Evolutionary conservation across 2,797 vertebrate species (phyloP), one percentile per base, ranked within the genome.

Genomic region (Liasis olivaceus): DNA sequence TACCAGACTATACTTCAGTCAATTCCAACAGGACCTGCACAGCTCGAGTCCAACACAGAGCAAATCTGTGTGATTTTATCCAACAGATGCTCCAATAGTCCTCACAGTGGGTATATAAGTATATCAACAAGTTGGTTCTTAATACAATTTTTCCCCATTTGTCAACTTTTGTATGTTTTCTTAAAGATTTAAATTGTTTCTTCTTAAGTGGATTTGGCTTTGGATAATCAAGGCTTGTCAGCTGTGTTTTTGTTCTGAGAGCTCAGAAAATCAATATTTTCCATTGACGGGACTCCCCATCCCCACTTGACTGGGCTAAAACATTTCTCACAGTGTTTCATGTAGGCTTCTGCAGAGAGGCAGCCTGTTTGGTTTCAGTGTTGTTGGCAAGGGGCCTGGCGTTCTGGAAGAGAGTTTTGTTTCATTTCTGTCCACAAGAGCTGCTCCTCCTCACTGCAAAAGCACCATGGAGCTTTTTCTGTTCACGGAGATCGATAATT

Each of bases 321-420:
- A 54, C 24, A 26, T 60, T 81, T 85, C 66, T 91, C 51, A 24
- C 47, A 56, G 24, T 31, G 66, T 84, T 87, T 13, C n/a, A 12
- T 81, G 72, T 59, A 60, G 91, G 77, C 31, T 89, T 92, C 77
- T 51, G 64, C 28, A 56, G 85, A 88, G 85, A 81, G n/a, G 31
- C 69, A 88, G 59, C 69, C 60, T 91, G 31, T 88, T 93, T 60
- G 69, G 66, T 88, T 90, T 90, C 85, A 88, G n/a, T 88, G 85
- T 47, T 81, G 66, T 14, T 91, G 92, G 60, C 85, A 84, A 64
- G 72, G 42, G 85, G 89, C 86, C 89, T 63, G 17, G 24, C n/a
- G 31, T 42, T 69, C 51, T 91, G 89, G 88, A 87, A 28, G 64
- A 15, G 42, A 11, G 58, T 92, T 64, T 64, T 66, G 36, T 85